Evolutionary conservation across 2,888 invertebrate genomes (phyloP), one percentile per base, ranked within the genome.

Genomic region (Malachius bipustulatus): DNA sequence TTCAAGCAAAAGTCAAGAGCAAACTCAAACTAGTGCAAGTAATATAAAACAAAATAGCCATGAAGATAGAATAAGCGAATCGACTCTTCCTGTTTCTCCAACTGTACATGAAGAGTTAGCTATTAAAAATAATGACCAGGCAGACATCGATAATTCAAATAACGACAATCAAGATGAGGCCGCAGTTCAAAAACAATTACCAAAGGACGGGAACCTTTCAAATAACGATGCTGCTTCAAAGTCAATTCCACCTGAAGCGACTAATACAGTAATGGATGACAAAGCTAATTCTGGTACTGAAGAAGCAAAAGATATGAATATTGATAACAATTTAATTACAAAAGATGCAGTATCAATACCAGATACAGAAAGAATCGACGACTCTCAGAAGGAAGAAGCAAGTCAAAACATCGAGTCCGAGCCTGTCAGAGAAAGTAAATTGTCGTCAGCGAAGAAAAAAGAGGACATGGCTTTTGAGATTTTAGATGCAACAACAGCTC

Each of bases 61-160:
- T 37, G 28, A 26, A 40, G 10, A 36, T 32, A 26, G 44, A 42
- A 36, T n/a, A n/a, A n/a, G n/a, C n/a, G n/a, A n/a, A n/a, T n/a
- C n/a, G n/a, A n/a, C n/a, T n/a, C n/a, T n/a, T n/a, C n/a, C n/a
- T n/a, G n/a, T n/a, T n/a, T n/a, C n/a, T n/a, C n/a, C n/a, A n/a
- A n/a, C n/a, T n/a, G n/a, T n/a, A n/a, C n/a, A n/a, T n/a, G n/a
- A n/a, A n/a, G n/a, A n/a, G n/a, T n/a, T n/a, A n/a, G n/a, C n/a
- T n/a, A n/a, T n/a, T n/a, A n/a, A n/a, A n/a, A n/a, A n/a, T n/a
- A n/a, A n/a, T n/a, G n/a, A n/a, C n/a, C 6, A n/a, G n/a, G 29
- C 4, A 30, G 35, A 30, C 2, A 58, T 55, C 66, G 44, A 68
- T 66, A 45, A 29, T 11, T 10, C 14, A n/a, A 19, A 38, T 34